Evolutionary conservation across 2,113 vertebrate species (phyloP), one percentile per base, ranked within the genome.

Genomic region (Larimichthys polyactis): DNA sequence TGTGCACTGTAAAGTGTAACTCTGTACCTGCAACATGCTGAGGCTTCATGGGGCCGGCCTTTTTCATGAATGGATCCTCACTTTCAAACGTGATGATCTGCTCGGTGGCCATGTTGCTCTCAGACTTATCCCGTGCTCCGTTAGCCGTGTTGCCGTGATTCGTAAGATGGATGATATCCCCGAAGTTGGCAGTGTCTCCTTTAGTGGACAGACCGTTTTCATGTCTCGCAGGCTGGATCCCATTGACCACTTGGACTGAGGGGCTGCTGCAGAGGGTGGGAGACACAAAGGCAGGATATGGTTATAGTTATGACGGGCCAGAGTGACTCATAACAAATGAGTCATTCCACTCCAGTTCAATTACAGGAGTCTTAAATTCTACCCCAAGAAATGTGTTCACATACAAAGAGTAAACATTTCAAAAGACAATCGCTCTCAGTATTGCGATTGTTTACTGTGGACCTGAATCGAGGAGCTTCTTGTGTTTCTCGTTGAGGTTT

Each of bases 11-110:
- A 27, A 57, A 58, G 20, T 20, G 4, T 71, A 40, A 40, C 32
- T 60, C 7, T 4, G 78, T 92, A 99, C 98, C 98, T 96, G 98
- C 97, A 77, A 98, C 96, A 93, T 98, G 98, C 82, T 95, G 96
- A 3, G 97, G 96, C 63, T 97, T 95, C 77, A 99, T 96, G 27
- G 97, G 94, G 74, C 96, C 95, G 0, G 97, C 93, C 83, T 95
- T 95, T 88, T 97, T 98, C 90, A 99, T 95, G 93, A 99, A 99
- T 1, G 96, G 91, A 77, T 98, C 97, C 74, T 96, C 96, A 12
- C 95, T 96, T 0, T 96, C 94, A 0, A 98, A 99, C 11, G 96
- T 91, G 77, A 98, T 93, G 87, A 99, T 96, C 64, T 96, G 92
- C 90, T 96, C 92, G 0, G 93, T 59, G 9, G 96, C 68, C 59